Base-by-base conservation (phyloP, 2,113 vertebrate genomes). In the Psophia crepitans region DNA sequence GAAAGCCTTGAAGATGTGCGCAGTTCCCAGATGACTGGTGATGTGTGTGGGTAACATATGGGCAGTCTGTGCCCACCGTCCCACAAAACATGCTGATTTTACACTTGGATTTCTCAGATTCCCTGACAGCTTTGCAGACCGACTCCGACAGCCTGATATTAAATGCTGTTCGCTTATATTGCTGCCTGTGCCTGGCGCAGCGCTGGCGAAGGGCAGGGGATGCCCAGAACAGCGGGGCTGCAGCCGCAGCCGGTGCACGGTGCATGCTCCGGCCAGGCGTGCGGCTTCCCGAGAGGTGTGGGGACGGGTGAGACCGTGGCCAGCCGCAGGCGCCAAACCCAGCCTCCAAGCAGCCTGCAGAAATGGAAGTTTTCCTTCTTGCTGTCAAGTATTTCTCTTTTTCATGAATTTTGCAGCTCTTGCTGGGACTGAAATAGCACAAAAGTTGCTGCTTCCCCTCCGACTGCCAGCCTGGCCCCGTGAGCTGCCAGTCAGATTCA, bases 1-100 rank as follows among this genome's bases (percentile, higher is more conserved):
- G 95, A 95, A 95, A 94, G 93, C 96, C 84, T 91, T 17, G 56
- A 79, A 95, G 89, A 87, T 90, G 92, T 65, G 87, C 46, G 79
- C 90, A 65, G 91, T 94, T 95, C 96, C 96, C 96, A 96, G 94
- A 60, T 97, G 96, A 90, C 94, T 94, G 91, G 96, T 90, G 96
- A 96, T 97, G 96, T 96, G 96, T 94, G 95, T 89, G 96, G 87
- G 92, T 86, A 97, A 86, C 95, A 96, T 96, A 96, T 96, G 94
- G 96, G 49, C 96, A 96, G 94, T 94, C 96, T 95, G 94, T 96
- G 94, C 96, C 96, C 93, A 37, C 84, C 71, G 92, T 90, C 96
- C 96, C 94, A 77, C 84, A 43, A 66, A 97, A 95, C 93, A 90
- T 96, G 96, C 96, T 96, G 97, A 95, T 94, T 91, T 96, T 77